These are phyloP conservation scores for Fringilla coelebs DNA, from an alignment of 2,797 vertebrate genomes.

Conservation along the genomic window DNA sequence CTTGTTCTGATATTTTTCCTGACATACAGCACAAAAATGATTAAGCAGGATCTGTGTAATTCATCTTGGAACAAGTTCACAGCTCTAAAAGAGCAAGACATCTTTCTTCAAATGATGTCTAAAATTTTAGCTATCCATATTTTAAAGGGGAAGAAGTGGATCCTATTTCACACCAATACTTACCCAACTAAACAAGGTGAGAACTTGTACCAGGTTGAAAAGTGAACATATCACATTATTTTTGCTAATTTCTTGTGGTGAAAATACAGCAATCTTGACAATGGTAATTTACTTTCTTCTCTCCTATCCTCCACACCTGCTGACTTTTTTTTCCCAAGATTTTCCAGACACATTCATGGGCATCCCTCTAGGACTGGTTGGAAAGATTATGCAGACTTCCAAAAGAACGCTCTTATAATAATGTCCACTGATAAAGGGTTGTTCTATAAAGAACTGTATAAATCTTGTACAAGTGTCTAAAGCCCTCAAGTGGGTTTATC, in stretches of 20 bases:
- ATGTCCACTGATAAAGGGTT: neutral
- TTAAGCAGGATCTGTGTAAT: neutral
- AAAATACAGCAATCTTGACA: neutral
- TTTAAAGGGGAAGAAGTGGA: neutral
- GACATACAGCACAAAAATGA: neutral
- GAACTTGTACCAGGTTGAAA: neutral
- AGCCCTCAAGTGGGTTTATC: neutral
- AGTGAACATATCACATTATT: neutral
- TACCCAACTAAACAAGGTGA: neutral
- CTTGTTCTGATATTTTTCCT: neutral
- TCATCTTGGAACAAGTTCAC: neutral
- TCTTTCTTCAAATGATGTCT: neutral
- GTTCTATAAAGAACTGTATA: neutral
- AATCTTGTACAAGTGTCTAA: neutral
- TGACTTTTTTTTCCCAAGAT: rapidly evolving
- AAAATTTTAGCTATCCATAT: neutral
- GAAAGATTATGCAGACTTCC: neutral
- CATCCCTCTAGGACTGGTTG: neutral
- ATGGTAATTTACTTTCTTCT: neutral
- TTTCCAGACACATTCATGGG: neutral
- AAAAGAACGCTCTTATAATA: neutral
- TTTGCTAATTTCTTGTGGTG: neutral
- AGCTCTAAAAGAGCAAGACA: neutral
- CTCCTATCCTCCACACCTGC: neutral
- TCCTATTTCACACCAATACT: neutral